phyloP scores from a whole-genome alignment of 2,113 vertebrate genomes.

The Chloropsis cyanopogon region DNA sequence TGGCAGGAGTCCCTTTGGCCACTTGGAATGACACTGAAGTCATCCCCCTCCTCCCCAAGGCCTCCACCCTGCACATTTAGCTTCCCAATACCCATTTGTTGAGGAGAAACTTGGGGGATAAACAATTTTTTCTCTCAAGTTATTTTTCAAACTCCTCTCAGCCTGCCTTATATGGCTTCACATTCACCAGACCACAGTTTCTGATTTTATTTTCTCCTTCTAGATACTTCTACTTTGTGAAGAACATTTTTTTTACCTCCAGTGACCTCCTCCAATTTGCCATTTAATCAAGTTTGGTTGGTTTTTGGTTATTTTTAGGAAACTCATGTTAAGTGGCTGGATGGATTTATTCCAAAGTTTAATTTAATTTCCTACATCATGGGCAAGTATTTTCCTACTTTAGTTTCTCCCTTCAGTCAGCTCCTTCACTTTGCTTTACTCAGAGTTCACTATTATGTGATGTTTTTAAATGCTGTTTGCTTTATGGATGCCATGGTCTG shows the following conservation, averaged over 20 bases:
- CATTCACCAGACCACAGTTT: neutral
- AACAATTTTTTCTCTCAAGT: neutral
- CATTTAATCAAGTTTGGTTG: neutral
- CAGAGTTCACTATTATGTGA: neutral
- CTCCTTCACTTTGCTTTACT: neutral
- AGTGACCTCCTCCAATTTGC: neutral
- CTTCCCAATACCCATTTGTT: neutral
- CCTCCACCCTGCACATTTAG: neutral
- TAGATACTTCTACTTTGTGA: neutral
- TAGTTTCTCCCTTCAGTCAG: neutral
- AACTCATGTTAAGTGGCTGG: neutral
- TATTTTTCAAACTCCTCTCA: neutral
- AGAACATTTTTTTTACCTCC: neutral
- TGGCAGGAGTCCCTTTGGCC: neutral
- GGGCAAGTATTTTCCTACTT: neutral
- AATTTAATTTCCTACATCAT: neutral
- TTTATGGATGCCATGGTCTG: fast-evolving
- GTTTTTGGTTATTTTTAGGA: neutral
- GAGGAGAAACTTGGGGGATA: neutral
- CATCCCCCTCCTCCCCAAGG: neutral
- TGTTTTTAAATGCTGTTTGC: neutral
- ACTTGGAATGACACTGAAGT: neutral
- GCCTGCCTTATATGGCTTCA: neutral
- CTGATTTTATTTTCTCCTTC: neutral
- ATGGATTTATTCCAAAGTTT: neutral